A percentile compares a stretch with the other conserved stretches of the same genome.
Evolutionary conservation across 2,888 invertebrate species (phyloP).

Genomic region (Dysmachus trigonus): DNA sequence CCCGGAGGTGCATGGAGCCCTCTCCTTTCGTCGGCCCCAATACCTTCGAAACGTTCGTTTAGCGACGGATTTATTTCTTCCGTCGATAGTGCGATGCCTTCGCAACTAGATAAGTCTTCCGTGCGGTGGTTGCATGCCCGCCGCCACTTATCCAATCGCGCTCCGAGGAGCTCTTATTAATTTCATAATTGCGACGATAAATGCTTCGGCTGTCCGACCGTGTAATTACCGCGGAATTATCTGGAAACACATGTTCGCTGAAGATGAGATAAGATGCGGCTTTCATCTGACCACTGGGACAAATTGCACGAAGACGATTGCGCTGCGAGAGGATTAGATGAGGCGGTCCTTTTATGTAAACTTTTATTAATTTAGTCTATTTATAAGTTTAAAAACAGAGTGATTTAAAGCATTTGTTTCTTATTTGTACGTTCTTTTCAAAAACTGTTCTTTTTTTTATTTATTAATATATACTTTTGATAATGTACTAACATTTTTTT

Average conservation of each 20-base stretch:
- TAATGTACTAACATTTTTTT: too few species aligned
- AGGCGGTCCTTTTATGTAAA: neutral
- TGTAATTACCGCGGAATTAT: constrained; percentile 32
- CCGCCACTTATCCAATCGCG: neutral
- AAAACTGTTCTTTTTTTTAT: too few species aligned
- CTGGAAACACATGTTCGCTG: neutral
- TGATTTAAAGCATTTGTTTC: too few species aligned
- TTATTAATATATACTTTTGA: too few species aligned
- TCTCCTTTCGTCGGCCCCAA: neutral
- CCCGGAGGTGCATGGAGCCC: neutral
- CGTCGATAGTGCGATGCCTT: neutral
- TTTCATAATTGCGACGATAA: constrained; percentile 40
- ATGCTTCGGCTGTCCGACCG: neutral
- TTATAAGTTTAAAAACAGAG: too few species aligned
- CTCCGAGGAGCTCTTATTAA: constrained; percentile 7
- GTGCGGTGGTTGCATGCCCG: neutral
- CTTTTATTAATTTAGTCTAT: neutral
- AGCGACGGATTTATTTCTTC: constrained; percentile 15
- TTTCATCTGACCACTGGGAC: neutral
- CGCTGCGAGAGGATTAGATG: neutral
- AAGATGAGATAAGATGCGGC: neutral
- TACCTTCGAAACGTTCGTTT: neutral
- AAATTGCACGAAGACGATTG: neutral
- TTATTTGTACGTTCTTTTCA: too few species aligned
- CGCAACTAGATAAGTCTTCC: neutral